These are phyloP conservation scores for Albula goreensis DNA, from an alignment of 2,113 vertebrate species.

Conservation along the genomic window DNA sequence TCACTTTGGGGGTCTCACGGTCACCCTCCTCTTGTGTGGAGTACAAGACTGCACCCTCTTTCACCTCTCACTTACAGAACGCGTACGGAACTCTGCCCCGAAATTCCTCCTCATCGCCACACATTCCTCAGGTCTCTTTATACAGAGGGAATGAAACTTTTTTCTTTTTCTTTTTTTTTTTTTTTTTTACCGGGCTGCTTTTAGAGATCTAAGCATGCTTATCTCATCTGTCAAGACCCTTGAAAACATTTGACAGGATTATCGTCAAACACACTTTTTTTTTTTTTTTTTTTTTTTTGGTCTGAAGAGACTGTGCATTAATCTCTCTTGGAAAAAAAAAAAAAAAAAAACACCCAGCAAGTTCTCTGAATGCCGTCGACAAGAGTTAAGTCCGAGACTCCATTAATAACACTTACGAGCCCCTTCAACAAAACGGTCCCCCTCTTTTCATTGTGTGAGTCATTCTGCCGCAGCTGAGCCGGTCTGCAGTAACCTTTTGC, in stretches of 20 bases:
- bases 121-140: too few relatives aligned
- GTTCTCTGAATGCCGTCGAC: constrained; percentile 15
- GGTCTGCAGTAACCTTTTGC: background rate
- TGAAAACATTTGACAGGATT: constrained; percentile 14
- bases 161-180: too few relatives aligned
- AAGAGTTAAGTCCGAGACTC: constrained; percentile 11
- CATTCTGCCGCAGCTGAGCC: constrained; percentile 21
- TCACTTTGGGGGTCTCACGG: too few relatives aligned
- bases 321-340: background rate
- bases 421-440: constrained; percentile 35
- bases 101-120: too few relatives aligned
- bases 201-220: background rate
- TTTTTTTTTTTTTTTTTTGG: background rate
- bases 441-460: constrained; percentile 39
- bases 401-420: constrained; percentile 41
- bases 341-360: background rate
- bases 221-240: background rate
- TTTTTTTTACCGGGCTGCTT: background rate
- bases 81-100: background rate
- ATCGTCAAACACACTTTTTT: background rate
- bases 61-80: background rate
- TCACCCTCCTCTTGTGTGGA: too few relatives aligned
- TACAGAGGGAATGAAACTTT: too few relatives aligned
- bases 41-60: background rate
- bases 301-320: background rate